These are phyloP conservation scores for Heterochromis multidens DNA, from an alignment of 2,113 vertebrate species.

Conservation along the genomic window DNA sequence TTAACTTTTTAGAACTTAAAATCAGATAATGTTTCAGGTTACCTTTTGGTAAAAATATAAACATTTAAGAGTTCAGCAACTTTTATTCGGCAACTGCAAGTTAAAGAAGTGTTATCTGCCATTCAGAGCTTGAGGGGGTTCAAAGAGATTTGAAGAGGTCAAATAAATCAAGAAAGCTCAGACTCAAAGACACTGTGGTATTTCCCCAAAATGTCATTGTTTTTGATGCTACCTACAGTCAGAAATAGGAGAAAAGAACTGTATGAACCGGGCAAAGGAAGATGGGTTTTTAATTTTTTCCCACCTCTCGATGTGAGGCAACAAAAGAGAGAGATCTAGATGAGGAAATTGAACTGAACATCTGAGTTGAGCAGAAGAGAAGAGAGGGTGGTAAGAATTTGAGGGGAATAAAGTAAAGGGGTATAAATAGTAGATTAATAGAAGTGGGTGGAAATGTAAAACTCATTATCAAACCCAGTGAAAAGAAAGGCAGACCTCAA, in stretches of 20 bases:
- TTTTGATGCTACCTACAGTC: slow-evolving; percentile 48
- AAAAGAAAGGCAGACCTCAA: background rate
- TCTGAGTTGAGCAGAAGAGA: slow-evolving; percentile 6
- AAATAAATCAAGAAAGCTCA: slow-evolving; percentile 3
- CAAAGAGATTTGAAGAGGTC: slow-evolving; percentile 20
- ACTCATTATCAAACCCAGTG: slow-evolving; percentile 21
- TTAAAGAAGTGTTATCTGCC: background rate
- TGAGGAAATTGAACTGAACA: slow-evolving; percentile 45
- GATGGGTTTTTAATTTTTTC: slow-evolving; percentile 1
- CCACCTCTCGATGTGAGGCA: background rate
- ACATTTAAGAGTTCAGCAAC: background rate
- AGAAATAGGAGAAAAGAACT: background rate
- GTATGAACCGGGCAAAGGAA: slow-evolving; percentile 5
- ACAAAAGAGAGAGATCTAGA: slow-evolving; percentile 22
- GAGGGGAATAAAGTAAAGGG: slow-evolving; percentile 2
- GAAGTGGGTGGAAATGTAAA: slow-evolving; percentile 10
- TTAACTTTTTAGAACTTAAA: background rate
- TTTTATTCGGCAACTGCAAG: background rate
- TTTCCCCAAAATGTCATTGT: slow-evolving; percentile 63
- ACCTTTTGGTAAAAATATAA: background rate
- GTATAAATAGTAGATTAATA: background rate
- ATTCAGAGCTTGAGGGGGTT: background rate
- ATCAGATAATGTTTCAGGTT: background rate
- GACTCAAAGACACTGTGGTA: slow-evolving; percentile 27
- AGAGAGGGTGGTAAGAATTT: background rate